Base-by-base conservation (phyloP, 1,140 invertebrate species). In the Asbolus verrucosus region DNA sequence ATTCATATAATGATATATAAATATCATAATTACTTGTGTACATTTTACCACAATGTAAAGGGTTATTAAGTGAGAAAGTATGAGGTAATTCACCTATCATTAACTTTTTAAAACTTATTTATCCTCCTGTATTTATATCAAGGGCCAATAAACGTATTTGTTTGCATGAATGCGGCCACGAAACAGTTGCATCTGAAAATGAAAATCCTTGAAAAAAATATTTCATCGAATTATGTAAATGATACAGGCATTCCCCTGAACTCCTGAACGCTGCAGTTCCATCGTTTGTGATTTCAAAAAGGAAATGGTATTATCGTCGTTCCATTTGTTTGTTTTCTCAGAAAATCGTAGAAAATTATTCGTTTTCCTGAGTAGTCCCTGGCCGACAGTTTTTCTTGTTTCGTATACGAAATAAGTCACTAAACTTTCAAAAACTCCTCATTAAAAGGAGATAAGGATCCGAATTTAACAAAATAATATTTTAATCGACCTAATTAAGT, bases 141-240 rank as follows among this genome's bases (percentile, higher is more conserved):
- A 4, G 4, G 27, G 27, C 9, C 27, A 30, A 4, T 30, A 30
- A 4, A 30, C 27, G n/a, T n/a, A n/a, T n/a, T n/a, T n/a, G 9
- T 4, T 30, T 30, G 27, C 27, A 30, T 8, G 27, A 30, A 5
- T n/a, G 6, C 11, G 11, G 11, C n/a, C 33, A 11, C 11, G 11
- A 36, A 36, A 11, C 6, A 11, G 33, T 36, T 36, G 33, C 33
- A 36, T n/a, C 11, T 36, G 33, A 6, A n/a, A 50, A 24, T 6
- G 3, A 9, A 11, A 18, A n/a, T n/a, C n/a, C n/a, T n/a, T n/a
- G 6, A n/a, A 50, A 50, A 54, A 30, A 54, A 54, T 54, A 54
- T 50, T 50, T 50, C 19, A 50, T 54, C 46, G 46, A 54, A 54
- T 54, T 54, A 54, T 54, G 46, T 54, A 54, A 54, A 54, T 54